These are phyloP conservation scores for Lepetodrilus schrolli DNA, from an alignment of 2,888 invertebrate species.

Conservation along the genomic window DNA sequence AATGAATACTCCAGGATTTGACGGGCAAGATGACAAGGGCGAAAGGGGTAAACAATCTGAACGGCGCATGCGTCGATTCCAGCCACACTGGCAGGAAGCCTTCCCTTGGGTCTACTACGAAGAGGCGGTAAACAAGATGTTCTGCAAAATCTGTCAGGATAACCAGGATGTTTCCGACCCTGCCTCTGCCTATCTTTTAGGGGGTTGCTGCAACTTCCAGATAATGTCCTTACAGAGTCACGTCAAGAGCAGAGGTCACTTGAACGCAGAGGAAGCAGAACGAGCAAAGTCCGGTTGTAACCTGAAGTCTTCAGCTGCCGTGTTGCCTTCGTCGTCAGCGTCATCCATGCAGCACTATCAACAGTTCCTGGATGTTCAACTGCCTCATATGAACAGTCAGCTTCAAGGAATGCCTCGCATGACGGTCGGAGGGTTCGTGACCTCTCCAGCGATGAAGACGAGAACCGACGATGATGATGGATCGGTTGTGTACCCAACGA, in stretches of 20 bases:
- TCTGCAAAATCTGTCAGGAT: conserved; percentile 7
- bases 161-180: conserved; percentile 1
- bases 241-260: neutral
- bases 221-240: neutral
- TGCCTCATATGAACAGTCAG: no score
- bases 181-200: neutral
- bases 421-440: neutral
- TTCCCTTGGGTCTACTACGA: conserved; percentile 13
- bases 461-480: neutral
- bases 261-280: neutral
- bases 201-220: conserved; percentile 14
- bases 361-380: neutral
- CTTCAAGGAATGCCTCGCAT: no score
- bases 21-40: neutral
- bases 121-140: neutral
- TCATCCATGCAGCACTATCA: neutral
- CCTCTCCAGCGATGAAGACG: no score
- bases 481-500: neutral
- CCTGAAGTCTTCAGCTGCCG: neutral
- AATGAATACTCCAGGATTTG: neutral
- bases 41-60: neutral
- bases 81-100: neutral
- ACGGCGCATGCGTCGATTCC: neutral
- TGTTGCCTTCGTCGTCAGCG: neutral
- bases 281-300: neutral